A percentile compares a stretch with the other conserved stretches of the same genome.
phyloP scores from a whole-genome alignment of 2,797 vertebrate species.

The Syngnathus acus region DNA sequence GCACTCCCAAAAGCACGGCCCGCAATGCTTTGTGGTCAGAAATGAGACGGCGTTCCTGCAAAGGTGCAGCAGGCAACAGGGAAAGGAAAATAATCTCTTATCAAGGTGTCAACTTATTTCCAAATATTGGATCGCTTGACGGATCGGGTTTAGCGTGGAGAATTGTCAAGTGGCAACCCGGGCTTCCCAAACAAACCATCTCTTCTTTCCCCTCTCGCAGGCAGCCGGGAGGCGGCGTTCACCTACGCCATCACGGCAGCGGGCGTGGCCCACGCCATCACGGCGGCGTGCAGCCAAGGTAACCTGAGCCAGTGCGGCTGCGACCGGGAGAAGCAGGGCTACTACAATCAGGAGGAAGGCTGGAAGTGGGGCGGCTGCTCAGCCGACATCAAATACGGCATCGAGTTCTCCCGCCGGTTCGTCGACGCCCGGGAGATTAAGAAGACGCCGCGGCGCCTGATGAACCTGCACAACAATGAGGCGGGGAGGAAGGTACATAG shows the following conservation, averaged over 20 bases:
- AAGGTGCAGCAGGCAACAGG: slow-evolving; percentile 49
- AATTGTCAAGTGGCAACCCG: background rate
- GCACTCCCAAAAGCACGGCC: slow-evolving; percentile 46
- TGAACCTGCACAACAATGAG: slow-evolving; percentile 99
- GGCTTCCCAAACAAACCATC: background rate
- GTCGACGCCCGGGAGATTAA: slow-evolving; percentile 97
- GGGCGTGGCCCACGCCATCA: slow-evolving; percentile 93
- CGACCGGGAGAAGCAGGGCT: slow-evolving; percentile 96
- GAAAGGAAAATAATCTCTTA: background rate
- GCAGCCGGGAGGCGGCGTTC: slow-evolving; percentile 97
- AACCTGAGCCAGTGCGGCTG: slow-evolving; percentile 98
- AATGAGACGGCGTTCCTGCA: slow-evolving; percentile 43
- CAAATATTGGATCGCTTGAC: no score
- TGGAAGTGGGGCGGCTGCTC: slow-evolving; percentile 99
- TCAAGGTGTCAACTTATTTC: background rate
- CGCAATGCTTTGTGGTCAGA: slow-evolving; percentile 49
- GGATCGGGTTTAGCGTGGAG: no score
- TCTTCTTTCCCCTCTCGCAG: slow-evolving; percentile 56
- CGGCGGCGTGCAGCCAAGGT: slow-evolving; percentile 96
- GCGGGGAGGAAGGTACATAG: slow-evolving; percentile 92
- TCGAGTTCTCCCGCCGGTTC: slow-evolving; percentile 95
- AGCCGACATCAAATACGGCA: slow-evolving; percentile 94
- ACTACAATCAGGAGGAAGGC: slow-evolving; percentile 95
- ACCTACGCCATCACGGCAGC: slow-evolving; percentile 97
- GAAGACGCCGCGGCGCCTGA: slow-evolving; percentile 94